Percentiles rank a stretch among this genome's conserved stretches.
Conservation (phyloP, 2,797 vertebrate genomes). For the Huso huso region DNA sequence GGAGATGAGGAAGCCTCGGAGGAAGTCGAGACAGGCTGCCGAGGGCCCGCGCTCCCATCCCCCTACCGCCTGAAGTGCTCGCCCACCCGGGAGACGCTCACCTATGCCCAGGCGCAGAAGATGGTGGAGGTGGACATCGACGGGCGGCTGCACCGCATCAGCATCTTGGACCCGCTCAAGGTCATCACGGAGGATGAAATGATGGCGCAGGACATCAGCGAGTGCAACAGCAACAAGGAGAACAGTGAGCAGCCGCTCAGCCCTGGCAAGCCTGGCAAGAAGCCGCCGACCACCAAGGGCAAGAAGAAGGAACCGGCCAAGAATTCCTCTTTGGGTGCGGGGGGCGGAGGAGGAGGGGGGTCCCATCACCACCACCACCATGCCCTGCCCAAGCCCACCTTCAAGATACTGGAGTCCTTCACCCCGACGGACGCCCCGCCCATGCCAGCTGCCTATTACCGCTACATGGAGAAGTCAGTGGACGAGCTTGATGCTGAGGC, state of each 20-base stretch:
- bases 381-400: conserved; percentile 81
- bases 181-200: conserved; percentile 94
- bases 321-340: conserved; percentile 44
- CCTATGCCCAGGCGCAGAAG: conserved; percentile 88
- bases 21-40: conserved; percentile 64
- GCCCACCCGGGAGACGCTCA: conserved; percentile 79
- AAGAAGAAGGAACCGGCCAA: conserved; percentile 79
- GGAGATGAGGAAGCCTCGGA: conserved; percentile 89
- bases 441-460: conserved; percentile 78
- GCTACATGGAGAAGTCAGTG: conserved; percentile 74
- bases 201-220: conserved; percentile 89
- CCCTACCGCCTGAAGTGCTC: conserved; percentile 88
- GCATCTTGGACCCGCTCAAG: conserved; percentile 84
- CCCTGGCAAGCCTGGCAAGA: conserved; percentile 54
- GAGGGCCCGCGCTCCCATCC: conserved; percentile 70
- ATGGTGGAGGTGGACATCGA: conserved; percentile 97
- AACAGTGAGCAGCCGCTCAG: conserved; percentile 86
- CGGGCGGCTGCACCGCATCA: conserved; percentile 88
- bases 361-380: conserved; percentile 33
- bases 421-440: conserved; percentile 62
- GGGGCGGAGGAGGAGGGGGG: too few species aligned
- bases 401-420: conserved; percentile 70
- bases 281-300: conserved; percentile 59
- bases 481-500: conserved; percentile 85
- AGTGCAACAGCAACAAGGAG: conserved; percentile 98